Evolutionary conservation across 2,797 vertebrate species (phyloP).

Genomic region (Orientallactaga sibirica): DNA sequence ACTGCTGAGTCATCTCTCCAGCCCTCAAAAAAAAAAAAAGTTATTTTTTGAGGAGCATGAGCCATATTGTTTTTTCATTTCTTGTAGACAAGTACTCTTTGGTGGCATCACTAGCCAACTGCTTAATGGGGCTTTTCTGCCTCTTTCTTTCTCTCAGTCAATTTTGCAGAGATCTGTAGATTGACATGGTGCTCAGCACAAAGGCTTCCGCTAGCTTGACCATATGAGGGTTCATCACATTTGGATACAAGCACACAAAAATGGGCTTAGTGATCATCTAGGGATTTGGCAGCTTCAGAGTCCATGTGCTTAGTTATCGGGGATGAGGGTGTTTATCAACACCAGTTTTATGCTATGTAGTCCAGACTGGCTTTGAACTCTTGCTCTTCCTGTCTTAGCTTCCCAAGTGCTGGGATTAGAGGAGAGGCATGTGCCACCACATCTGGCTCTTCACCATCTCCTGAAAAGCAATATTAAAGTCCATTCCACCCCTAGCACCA

Average conservation of each 20-base stretch:
- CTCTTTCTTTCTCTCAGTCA: neutral
- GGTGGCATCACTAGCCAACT: neutral
- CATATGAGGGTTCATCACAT: too few species aligned
- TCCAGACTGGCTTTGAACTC: neutral
- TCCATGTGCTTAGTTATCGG: neutral
- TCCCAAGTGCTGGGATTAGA: neutral
- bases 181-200: neutral
- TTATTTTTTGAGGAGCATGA: neutral
- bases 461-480: neutral
- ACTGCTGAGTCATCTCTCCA: too few species aligned
- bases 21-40: neutral
- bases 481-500: neutral
- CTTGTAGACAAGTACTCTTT: neutral
- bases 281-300: neutral
- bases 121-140: neutral
- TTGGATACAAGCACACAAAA: neutral
- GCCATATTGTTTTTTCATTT: conserved; percentile 11
- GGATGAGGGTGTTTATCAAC: neutral
- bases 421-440: neutral
- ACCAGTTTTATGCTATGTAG: neutral
- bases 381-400: neutral
- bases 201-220: neutral
- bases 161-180: neutral
- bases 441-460: neutral
- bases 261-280: neutral